phyloP scores from a whole-genome alignment of 2,888 invertebrate genomes.

The Andrena trimmerana region DNA sequence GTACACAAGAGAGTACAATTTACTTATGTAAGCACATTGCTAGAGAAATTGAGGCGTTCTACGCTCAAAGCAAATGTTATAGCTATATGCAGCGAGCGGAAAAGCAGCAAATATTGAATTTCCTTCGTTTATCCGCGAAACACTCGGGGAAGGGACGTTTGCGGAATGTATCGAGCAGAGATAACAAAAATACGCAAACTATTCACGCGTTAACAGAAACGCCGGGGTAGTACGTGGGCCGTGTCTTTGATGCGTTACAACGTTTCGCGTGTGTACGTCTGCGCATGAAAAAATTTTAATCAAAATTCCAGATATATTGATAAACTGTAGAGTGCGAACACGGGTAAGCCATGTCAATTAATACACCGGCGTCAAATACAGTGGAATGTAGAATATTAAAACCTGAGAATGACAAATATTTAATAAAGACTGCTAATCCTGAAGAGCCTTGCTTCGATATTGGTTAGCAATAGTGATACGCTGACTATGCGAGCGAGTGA shows the following conservation, averaged over 20 bases:
- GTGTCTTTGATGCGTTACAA: constrained; percentile 7
- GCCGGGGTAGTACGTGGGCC: not conserved
- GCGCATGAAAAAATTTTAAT: constrained; percentile 35
- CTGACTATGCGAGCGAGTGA: not conserved
- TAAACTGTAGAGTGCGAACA: not conserved
- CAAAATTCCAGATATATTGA: constrained; percentile 34
- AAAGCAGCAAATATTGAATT: too few relatives aligned
- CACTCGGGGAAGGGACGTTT: not conserved
- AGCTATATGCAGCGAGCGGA: too few relatives aligned
- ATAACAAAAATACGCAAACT: not conserved
- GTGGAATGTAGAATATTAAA: constrained; percentile 49
- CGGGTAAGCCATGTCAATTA: constrained; percentile 39
- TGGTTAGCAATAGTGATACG: constrained; percentile 11
- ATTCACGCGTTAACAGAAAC: constrained; percentile 9
- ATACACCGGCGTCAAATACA: constrained; percentile 23
- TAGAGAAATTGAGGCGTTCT: too few relatives aligned
- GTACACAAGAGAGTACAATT: too few relatives aligned
- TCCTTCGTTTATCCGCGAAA: too few relatives aligned
- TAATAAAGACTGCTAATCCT: constrained; percentile 29
- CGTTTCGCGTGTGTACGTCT: not conserved
- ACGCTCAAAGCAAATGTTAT: too few relatives aligned
- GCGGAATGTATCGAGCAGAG: not conserved
- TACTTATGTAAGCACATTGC: too few relatives aligned
- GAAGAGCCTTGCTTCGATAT: constrained; percentile 10
- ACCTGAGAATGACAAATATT: constrained; percentile 46